phyloP scores from a whole-genome alignment of 2,888 invertebrate species.

The Oasisia sp. region DNA sequence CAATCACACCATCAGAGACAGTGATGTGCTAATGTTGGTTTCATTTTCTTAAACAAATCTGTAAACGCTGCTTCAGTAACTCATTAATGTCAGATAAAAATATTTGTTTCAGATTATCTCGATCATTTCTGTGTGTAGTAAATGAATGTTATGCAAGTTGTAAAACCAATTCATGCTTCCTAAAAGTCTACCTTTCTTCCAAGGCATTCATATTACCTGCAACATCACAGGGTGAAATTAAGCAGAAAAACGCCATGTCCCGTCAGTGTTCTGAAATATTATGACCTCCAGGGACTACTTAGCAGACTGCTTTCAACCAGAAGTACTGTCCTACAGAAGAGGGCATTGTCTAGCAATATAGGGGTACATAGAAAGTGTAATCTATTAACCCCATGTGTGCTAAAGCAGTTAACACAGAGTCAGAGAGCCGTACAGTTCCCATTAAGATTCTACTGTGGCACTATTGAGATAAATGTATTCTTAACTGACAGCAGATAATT shows the following conservation, averaged over 20 bases:
- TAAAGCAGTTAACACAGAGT: not conserved
- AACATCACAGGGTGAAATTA: not conserved
- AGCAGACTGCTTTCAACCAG: not conserved
- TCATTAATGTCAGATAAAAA: no score
- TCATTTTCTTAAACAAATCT: no score
- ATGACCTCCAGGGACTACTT: not conserved
- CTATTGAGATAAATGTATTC: not conserved
- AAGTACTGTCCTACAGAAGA: not conserved
- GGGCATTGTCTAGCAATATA: not conserved
- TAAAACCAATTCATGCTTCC: not conserved
- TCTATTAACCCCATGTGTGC: not conserved
- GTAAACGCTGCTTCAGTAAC: no score
- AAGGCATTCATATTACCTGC: not conserved
- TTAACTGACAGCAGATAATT: not conserved
- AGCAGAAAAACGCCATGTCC: not conserved
- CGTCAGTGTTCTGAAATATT: not conserved
- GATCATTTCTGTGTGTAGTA: not conserved
- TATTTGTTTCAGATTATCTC: no score
- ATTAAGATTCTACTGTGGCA: not conserved
- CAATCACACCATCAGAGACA: no score
- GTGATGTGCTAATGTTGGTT: no score
- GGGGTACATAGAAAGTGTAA: not conserved
- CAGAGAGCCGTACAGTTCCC: not conserved
- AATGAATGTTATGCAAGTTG: not conserved
- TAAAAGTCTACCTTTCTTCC: not conserved